Percentiles rank a stretch among this genome's conserved stretches.
Evolutionary conservation across 2,888 invertebrate species (phyloP).

Genomic region (Pecten maximus): DNA sequence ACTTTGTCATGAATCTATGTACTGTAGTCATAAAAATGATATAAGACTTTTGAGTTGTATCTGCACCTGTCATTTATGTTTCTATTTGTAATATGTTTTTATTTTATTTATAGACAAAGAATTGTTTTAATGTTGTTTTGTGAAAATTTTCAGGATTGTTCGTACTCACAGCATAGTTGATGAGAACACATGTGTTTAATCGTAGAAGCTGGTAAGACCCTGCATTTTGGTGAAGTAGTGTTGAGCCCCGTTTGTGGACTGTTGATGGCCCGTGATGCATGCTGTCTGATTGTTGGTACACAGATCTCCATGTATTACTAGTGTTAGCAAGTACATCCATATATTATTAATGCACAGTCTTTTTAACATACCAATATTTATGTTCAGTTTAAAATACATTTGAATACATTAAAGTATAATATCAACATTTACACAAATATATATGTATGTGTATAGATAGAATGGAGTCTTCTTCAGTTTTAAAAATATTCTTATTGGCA

Average conservation of each 20-base stretch:
- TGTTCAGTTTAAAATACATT: not conserved
- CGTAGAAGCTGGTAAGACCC: not conserved
- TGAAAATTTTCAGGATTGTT: slow-evolving; percentile 33
- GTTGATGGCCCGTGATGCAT: slow-evolving; percentile 16
- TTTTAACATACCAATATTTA: not conserved
- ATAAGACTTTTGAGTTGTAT: not conserved
- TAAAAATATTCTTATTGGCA: not conserved
- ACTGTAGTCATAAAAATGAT: not conserved
- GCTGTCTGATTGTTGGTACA: slow-evolving; percentile 11
- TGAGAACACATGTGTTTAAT: slow-evolving; percentile 31
- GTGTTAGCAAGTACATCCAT: slow-evolving; percentile 8
- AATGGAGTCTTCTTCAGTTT: not conserved
- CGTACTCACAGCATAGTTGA: slow-evolving; percentile 30
- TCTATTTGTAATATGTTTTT: not conserved
- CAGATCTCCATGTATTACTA: slow-evolving; percentile 15
- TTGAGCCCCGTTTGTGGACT: not conserved
- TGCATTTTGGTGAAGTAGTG: slow-evolving; percentile 32
- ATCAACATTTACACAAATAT: not conserved
- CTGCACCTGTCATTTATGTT: not conserved
- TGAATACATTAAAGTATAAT: not conserved
- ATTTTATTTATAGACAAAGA: slow-evolving; percentile 7
- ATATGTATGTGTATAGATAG: not conserved
- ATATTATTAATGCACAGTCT: not conserved
- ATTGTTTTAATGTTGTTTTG: slow-evolving; percentile 28
- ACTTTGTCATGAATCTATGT: not conserved